Evolutionary conservation across 2,113 vertebrate species (phyloP), one percentile per base, ranked within the genome.

Genomic region (Phaetusa simplex): DNA sequence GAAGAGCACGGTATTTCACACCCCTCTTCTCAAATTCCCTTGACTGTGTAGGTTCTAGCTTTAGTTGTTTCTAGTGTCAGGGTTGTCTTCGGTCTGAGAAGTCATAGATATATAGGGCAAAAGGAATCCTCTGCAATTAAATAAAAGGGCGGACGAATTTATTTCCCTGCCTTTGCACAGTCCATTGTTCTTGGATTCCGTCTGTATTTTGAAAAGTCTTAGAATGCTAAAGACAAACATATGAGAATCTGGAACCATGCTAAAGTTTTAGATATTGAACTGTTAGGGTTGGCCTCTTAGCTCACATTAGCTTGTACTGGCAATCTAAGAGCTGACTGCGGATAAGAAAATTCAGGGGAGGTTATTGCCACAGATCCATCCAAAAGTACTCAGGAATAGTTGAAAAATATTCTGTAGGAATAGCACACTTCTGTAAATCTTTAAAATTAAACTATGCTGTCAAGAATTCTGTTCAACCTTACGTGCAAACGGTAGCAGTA

Each of bases 151-250:
- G 19, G 91, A 85, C 91, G 58, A 96, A 97, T 96, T 96, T 97
- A 87, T 95, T 94, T 93, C 81, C 64, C 64, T 95, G 84, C 71
- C 62, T 96, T 80, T 83, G 50, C 81, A 43, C 67, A 93, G 85
- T 93, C 93, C 95, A 96, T 97, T 95, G 93, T 95, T 96, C 93
- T 96, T 95, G 94, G 94, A 95, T 93, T 70, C 93, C 80, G 42
- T 83, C 96, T 96, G 58, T 96, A 74, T 97, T 97, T 97, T 97
- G 94, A 97, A 96, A 96, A 95, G 95, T 85, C 87, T 94, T 95
- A 97, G 93, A 97, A 97, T 96, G 95, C 95, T 96, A 94, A 96
- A 95, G 96, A 97, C 94, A 97, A 97, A 96, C 96, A 96, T 90
- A 95, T 94, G 95, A 97, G 90, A 92, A 42, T 59, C 93, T 97